Evolutionary conservation across 2,888 invertebrate genomes (phyloP), one percentile per base, ranked within the genome.

Genomic region (Cheilosia vernalis): DNA sequence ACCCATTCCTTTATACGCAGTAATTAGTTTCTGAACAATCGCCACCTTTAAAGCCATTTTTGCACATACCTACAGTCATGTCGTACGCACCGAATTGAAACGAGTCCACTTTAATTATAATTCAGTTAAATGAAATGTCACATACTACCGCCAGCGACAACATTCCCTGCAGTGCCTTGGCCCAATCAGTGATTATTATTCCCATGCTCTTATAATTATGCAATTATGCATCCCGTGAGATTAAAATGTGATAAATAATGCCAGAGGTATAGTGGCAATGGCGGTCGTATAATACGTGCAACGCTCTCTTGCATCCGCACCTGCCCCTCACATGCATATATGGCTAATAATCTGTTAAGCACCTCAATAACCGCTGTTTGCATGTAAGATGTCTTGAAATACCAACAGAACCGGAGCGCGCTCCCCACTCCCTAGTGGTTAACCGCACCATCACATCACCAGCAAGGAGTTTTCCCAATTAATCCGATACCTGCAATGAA

Each of bases 161-260:
- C 55, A 63, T 42, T 64, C 40, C 49, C 40, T 51, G 42, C 30
- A 51, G 70, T 77, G 9, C 53, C 81, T 77, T 77, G 24, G 69
- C 37, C 51, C 67, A 58, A 58, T 77, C 44, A 53, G 42, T 37
- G 69, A 79, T 47, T 69, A 72, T 17, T 40, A 24, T 42, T 10
- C 24, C 63, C 73, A 58, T 44, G 69, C 51, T 60, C 30, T 61
- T 21, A 63, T 83, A 83, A 87, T 87, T 83, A 87, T 87, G 83
- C 74, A 87, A 83, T 87, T 87, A 87, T 87, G 74, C 83, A 79
- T 76, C 87, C 83, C 83, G 58, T 70, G 78, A 87, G 83, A 87
- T 87, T 87, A 83, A 73, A 87, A 87, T 87, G 70, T 83, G 78
- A 87, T 87, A 87, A 87, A 79, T 85, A 85, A 80, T 85, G 74